These are phyloP conservation scores for Panthera tigris DNA, from an alignment of 2,113 vertebrate species.

Conservation along the genomic window DNA sequence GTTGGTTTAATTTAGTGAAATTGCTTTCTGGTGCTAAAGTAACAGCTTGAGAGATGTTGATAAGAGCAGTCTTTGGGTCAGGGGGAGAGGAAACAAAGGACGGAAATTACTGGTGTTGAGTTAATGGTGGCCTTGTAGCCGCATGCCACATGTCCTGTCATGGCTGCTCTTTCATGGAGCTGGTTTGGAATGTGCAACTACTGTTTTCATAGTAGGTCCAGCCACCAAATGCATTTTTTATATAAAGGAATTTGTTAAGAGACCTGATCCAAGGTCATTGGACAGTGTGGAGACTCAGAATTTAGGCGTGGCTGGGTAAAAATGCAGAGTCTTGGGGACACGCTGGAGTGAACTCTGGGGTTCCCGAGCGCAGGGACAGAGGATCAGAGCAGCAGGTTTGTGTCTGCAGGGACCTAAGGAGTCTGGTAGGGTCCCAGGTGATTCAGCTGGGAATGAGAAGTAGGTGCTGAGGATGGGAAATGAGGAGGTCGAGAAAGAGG, in stretches of 20 bases:
- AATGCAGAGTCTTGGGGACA: not conserved
- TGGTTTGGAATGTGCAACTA: not conserved
- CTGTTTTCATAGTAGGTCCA: not conserved
- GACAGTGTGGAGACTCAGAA: not conserved
- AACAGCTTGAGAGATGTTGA: not conserved
- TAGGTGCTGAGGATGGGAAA: not conserved
- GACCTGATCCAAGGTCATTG: not conserved
- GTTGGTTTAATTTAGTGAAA: not conserved
- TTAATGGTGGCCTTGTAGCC: not conserved
- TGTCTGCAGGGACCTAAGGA: not conserved
- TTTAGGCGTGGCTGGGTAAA: not conserved
- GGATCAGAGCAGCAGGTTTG: not conserved
- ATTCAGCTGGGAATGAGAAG: not conserved
- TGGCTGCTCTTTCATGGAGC: not conserved
- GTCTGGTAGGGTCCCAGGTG: no score
- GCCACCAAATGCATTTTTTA: not conserved
- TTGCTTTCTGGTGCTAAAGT: not conserved
- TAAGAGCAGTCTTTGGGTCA: not conserved
- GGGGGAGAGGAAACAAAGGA: not conserved
- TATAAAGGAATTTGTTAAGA: conserved; percentile 38
- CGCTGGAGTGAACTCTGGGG: not conserved
- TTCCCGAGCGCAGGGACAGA: not conserved
- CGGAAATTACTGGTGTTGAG: not conserved
- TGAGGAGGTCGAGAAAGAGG: not conserved
- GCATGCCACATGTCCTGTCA: not conserved